Conservation (phyloP, 2,888 invertebrate species). For the Tachina fera region DNA sequence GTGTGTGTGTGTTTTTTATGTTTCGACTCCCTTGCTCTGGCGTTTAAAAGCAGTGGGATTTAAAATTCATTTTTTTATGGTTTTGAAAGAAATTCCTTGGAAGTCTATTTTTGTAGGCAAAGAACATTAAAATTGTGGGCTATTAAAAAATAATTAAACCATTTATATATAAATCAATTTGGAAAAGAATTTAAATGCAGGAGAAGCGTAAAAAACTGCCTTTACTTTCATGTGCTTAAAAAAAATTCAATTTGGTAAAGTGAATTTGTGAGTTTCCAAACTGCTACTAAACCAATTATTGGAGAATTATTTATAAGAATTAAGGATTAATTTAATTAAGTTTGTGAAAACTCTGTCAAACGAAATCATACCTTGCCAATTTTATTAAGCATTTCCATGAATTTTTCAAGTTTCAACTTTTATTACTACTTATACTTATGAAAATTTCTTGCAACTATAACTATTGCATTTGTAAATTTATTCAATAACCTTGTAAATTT, state of each 20-base stretch:
- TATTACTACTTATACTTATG: no score
- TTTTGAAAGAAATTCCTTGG: constrained; percentile 38
- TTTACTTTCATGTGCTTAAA: no score
- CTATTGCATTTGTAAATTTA: constrained; percentile 12
- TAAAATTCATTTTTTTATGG: constrained; percentile 16
- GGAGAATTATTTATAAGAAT: no score
- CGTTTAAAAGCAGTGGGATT: constrained; percentile 7
- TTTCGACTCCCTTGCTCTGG: constrained; percentile 13
- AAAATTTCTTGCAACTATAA: constrained; percentile 12
- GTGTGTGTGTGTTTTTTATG: not conserved
- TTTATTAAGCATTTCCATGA: not conserved
- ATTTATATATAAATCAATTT: constrained; percentile 52
- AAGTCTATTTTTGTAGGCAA: not conserved
- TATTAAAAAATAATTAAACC: constrained; percentile 52
- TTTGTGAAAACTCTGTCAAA: no score
- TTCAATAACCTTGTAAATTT: constrained; percentile 3
- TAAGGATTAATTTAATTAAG: no score
- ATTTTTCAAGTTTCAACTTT: not conserved
- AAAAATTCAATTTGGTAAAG: not conserved
- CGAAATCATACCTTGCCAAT: no score
- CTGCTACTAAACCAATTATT: no score
- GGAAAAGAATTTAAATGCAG: constrained; percentile 13
- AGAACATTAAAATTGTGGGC: constrained; percentile 19
- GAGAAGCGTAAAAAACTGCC: not conserved
- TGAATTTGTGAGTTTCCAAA: not conserved